Percentiles rank a stretch among this genome's conserved stretches.
These are phyloP conservation scores for Conger conger DNA, from an alignment of 2,113 vertebrate genomes.

Conservation along the genomic window DNA sequence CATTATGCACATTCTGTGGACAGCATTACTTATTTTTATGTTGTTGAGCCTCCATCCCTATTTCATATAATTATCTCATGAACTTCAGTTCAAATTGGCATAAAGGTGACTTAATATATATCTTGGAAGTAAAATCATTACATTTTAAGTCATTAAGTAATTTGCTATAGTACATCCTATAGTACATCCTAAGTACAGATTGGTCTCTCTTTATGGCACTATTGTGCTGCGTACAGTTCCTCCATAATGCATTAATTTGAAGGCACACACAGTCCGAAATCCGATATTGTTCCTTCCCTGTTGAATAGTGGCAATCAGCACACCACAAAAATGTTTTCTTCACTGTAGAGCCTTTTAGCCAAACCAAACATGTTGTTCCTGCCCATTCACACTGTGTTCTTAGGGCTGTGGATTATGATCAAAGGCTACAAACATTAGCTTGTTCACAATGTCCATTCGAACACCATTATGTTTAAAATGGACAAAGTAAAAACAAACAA, in stretches of 20 bases:
- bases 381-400: not conserved
- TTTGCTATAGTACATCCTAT: no score
- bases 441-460: not conserved
- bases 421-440: not conserved
- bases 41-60: not conserved
- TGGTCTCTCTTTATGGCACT: no score
- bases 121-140: no score
- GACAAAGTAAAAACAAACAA: conserved; percentile 4
- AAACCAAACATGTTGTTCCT: not conserved
- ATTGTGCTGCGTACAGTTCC: not conserved
- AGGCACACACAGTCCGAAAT: not conserved
- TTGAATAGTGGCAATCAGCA: not conserved
- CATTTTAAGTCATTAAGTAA: no score
- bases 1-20: not conserved
- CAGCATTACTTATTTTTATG: not conserved
- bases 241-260: not conserved
- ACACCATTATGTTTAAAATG: not conserved
- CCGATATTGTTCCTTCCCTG: not conserved
- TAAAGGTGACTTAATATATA: no score
- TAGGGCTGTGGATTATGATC: not conserved
- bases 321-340: not conserved
- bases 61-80: not conserved
- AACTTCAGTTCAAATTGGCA: no score
- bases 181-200: no score
- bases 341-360: not conserved